Evolutionary conservation across 2,113 vertebrate genomes (phyloP).

Genomic region (Chionodraco myersi): DNA sequence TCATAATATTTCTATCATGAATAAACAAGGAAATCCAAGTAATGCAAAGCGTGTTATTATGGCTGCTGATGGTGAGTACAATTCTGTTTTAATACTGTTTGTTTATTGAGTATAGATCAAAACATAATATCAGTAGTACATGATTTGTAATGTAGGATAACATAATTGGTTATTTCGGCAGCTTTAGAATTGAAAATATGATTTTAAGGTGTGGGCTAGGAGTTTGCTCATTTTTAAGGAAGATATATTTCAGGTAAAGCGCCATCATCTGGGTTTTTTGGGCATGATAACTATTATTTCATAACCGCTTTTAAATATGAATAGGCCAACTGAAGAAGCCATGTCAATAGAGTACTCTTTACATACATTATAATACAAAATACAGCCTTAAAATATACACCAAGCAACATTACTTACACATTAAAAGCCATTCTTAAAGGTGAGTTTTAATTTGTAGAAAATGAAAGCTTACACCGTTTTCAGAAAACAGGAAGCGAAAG

Average conservation of each 20-base stretch:
- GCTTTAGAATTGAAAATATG: not conserved
- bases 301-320: too few relatives aligned
- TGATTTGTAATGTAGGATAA: not conserved
- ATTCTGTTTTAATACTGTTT: not conserved
- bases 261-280: too few relatives aligned
- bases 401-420: too few relatives aligned
- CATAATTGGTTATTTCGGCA: not conserved
- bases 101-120: not conserved
- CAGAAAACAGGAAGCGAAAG: constrained; percentile 11
- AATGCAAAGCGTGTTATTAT: not conserved
- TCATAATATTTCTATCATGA: not conserved
- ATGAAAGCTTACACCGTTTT: not conserved
- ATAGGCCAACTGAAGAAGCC: not conserved
- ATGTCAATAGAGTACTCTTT: too few relatives aligned
- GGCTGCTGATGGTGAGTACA: not conserved
- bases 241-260: too few relatives aligned
- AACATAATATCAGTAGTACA: not conserved
- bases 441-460: constrained; percentile 2
- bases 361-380: too few relatives aligned
- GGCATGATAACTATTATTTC: not conserved
- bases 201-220: not conserved
- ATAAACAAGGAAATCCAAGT: not conserved
- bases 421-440: too few relatives aligned
- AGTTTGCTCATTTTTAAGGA: not conserved
- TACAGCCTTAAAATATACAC: too few relatives aligned